These are phyloP conservation scores for Theropithecus gelada DNA, from an alignment of 2,113 vertebrate genomes.

Conservation along the genomic window DNA sequence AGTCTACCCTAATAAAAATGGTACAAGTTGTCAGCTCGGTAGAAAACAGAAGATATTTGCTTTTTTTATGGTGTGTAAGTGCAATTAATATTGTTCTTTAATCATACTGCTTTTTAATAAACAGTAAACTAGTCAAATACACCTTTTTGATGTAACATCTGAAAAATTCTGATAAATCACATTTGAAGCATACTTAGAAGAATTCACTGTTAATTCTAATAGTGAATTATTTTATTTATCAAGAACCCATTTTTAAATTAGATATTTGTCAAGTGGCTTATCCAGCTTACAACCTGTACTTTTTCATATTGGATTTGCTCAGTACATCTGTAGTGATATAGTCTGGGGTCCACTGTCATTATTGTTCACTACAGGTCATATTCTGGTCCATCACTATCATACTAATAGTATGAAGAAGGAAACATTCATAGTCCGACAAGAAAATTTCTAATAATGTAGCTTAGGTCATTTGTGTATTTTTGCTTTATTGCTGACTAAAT, in stretches of 20 bases:
- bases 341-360: not conserved
- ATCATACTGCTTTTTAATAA: constrained; percentile 9
- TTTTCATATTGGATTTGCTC: not conserved
- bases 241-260: not conserved
- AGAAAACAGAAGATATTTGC: not conserved
- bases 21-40: not conserved
- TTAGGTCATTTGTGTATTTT: not conserved
- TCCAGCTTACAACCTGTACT: not conserved
- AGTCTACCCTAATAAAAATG: not conserved
- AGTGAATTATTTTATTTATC: not conserved
- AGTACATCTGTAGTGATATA: not conserved
- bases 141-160: not conserved
- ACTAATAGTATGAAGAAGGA: not conserved
- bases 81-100: not conserved
- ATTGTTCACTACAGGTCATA: not conserved
- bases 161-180: constrained; percentile 4
- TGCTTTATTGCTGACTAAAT: not conserved
- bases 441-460: not conserved
- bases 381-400: not conserved
- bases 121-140: not conserved
- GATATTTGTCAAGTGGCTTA: not conserved
- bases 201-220: constrained; percentile 10
- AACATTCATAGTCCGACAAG: not conserved
- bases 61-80: not conserved
- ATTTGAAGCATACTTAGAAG: not conserved